phyloP scores from a whole-genome alignment of 2,797 vertebrate species.

The Pangasius mekongensis region DNA sequence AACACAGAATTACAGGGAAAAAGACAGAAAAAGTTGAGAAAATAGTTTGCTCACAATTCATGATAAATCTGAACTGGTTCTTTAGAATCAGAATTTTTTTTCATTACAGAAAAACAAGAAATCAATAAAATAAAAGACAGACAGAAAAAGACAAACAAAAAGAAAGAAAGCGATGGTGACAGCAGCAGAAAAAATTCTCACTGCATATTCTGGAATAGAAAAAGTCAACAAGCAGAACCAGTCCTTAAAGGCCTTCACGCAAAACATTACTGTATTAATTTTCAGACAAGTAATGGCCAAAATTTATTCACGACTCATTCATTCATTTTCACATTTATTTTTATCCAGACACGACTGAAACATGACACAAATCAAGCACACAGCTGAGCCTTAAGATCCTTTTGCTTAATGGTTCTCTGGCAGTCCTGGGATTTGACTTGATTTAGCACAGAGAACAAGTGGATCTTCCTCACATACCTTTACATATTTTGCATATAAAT shows the following conservation, averaged over 20 bases:
- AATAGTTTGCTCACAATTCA: neutral
- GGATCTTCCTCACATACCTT: conserved; percentile 79
- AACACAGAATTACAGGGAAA: conserved; percentile 52
- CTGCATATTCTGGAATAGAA: neutral
- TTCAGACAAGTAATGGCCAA: neutral
- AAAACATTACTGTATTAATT: neutral
- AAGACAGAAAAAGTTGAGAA: conserved; percentile 10
- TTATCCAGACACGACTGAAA: neutral
- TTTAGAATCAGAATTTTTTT: neutral
- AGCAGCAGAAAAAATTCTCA: neutral
- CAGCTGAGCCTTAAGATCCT: neutral
- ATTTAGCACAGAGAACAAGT: neutral
- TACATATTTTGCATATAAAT: conserved; percentile 97
- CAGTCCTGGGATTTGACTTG: neutral
- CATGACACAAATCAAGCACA: neutral
- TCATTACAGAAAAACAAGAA: conserved; percentile 41
- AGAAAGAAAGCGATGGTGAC: neutral
- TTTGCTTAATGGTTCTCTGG: neutral
- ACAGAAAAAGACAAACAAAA: neutral
- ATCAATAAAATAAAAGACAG: neutral
- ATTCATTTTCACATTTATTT: neutral
- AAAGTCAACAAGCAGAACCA: neutral
- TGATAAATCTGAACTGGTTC: neutral
- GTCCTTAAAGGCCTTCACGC: neutral
- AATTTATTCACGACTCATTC: neutral